Conservation (phyloP, 2,797 vertebrate genomes). For the Acanthopagrus latus region DNA sequence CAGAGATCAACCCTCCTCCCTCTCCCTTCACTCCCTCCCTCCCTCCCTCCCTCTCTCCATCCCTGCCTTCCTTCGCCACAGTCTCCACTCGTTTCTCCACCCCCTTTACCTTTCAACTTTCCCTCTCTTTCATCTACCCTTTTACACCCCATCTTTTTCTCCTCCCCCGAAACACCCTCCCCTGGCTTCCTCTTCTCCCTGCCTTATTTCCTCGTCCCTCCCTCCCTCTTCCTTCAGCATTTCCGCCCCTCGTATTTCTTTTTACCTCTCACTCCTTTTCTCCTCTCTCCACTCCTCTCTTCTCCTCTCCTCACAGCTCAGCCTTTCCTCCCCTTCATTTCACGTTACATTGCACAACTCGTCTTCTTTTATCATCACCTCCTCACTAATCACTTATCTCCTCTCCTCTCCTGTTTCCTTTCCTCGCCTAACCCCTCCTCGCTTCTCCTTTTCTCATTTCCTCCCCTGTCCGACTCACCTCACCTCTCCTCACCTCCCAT, state of each 20-base stretch:
- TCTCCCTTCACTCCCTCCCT: slow-evolving; percentile 54
- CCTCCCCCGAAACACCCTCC: slow-evolving; percentile 55
- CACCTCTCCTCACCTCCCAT: not conserved
- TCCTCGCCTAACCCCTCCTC: not conserved
- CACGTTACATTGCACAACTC: slow-evolving; percentile 43
- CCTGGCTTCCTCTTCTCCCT: slow-evolving; percentile 50
- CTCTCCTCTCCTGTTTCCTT: slow-evolving; percentile 28
- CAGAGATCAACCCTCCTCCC: slow-evolving; percentile 85
- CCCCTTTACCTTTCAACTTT: slow-evolving; percentile 80
- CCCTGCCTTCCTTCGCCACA: slow-evolving; percentile 69
- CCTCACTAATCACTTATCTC: slow-evolving; percentile 22
- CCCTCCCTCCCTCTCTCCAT: slow-evolving; percentile 57
- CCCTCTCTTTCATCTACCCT: slow-evolving; percentile 71
- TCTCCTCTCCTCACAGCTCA: slow-evolving; percentile 1
- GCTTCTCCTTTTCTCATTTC: not conserved
- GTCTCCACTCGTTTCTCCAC: slow-evolving; percentile 71
- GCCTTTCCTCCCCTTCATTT: slow-evolving; percentile 27
- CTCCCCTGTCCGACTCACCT: not conserved
- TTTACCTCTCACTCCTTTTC: slow-evolving; percentile 38
- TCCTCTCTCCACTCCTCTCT: slow-evolving; percentile 28
- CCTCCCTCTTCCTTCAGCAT: slow-evolving; percentile 34
- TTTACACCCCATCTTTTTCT: slow-evolving; percentile 68
- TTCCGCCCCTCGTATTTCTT: slow-evolving; percentile 25
- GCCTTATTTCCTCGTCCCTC: slow-evolving; percentile 55
- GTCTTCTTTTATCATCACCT: slow-evolving; percentile 35